phyloP scores from a whole-genome alignment of 2,888 invertebrate species.

The Cinara cedri region DNA sequence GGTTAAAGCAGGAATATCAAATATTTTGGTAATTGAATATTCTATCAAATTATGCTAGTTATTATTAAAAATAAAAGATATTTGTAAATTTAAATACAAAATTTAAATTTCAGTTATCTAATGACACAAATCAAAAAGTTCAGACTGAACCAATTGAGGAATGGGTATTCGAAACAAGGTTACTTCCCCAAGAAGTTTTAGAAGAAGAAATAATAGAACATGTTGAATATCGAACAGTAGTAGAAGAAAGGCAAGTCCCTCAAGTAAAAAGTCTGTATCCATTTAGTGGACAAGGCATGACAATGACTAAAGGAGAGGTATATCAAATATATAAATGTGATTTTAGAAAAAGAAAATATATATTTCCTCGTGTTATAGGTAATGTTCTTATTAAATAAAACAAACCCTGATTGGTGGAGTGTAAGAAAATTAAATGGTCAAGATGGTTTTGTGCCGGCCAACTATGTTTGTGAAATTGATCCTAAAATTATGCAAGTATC shows the following conservation, averaged over 20 bases:
- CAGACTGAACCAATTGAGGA: constrained; percentile 68
- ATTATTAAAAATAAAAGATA: no score
- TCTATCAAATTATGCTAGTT: background rate
- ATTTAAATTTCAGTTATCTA: constrained; percentile 65
- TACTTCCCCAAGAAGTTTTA: constrained; percentile 90
- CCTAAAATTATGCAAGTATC: constrained; percentile 84
- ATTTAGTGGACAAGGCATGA: constrained; percentile 91
- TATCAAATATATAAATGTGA: background rate
- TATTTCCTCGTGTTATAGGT: constrained; percentile 63
- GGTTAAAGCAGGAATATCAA: constrained; percentile 76
- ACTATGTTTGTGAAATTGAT: constrained; percentile 91
- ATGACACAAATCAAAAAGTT: constrained; percentile 69
- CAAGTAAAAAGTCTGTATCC: constrained; percentile 87
- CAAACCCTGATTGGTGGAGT: constrained; percentile 99
- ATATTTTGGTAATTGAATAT: constrained; percentile 65
- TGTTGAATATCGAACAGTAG: constrained; percentile 82
- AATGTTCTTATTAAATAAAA: constrained; percentile 91
- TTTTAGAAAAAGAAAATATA: background rate
- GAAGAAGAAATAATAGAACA: constrained; percentile 89
- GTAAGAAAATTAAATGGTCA: constrained; percentile 89
- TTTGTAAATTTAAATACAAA: background rate
- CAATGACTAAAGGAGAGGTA: constrained; percentile 86
- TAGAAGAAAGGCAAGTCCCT: constrained; percentile 84
- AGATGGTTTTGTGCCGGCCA: constrained; percentile 97
- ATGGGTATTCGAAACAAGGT: constrained; percentile 77